phyloP scores from a whole-genome alignment of 30 jellyfish, hydroid and myxozoan species.

The Aurelia sp. region DNA sequence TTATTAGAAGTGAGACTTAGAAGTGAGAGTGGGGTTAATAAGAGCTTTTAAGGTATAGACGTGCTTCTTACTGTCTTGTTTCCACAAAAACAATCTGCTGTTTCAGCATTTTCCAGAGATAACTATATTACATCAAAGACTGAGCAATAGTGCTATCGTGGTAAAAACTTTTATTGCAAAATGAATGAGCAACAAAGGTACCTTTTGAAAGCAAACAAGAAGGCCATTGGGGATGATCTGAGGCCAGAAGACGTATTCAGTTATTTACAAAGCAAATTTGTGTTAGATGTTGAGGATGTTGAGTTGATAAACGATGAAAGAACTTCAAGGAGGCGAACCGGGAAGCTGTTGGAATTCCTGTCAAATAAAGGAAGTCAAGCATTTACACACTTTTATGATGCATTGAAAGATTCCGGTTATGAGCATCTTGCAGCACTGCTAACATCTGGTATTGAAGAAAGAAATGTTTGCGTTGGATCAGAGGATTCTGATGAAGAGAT shows the following conservation, averaged over 20 bases:
- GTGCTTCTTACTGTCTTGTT: too few relatives aligned
- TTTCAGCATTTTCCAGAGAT: too few relatives aligned
- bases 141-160: too few relatives aligned
- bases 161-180: neutral
- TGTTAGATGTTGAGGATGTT: slow-evolving; percentile 73
- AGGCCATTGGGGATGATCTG: slow-evolving; percentile 54
- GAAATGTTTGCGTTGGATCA: slow-evolving; percentile 11
- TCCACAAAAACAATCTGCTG: too few relatives aligned
- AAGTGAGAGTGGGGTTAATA: too few relatives aligned
- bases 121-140: too few relatives aligned
- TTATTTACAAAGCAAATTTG: slow-evolving; percentile 83
- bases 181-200: slow-evolving; percentile 90
- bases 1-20: too few relatives aligned
- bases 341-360: slow-evolving; percentile 41
- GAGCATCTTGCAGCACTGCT: slow-evolving; percentile 79
- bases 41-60: too few relatives aligned
- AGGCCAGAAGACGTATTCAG: slow-evolving; percentile 79
- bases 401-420: slow-evolving; percentile 74
- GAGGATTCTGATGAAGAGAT: slow-evolving; percentile 28
- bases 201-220: slow-evolving; percentile 54
- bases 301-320: slow-evolving; percentile 69
- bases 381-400: slow-evolving; percentile 76
- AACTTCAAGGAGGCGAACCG: slow-evolving; percentile 66
- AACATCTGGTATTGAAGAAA: slow-evolving; percentile 43
- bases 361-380: slow-evolving; percentile 52